These are phyloP conservation scores for Hartigia nigra DNA, from an alignment of 2,888 invertebrate genomes.

Conservation along the genomic window DNA sequence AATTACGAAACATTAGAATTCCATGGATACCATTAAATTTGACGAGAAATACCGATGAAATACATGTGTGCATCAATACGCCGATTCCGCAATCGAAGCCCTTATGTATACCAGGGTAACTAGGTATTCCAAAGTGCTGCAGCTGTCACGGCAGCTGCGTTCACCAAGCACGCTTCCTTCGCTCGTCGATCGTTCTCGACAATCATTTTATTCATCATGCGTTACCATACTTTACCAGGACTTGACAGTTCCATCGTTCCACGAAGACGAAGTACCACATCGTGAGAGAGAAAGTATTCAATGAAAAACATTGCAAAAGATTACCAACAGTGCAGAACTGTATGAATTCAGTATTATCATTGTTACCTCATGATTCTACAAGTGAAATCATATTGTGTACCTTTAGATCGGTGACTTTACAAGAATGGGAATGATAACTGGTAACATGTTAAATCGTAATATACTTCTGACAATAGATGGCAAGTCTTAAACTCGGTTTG, in stretches of 20 bases:
- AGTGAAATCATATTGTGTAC: background rate
- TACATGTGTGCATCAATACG: background rate
- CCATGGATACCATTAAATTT: background rate
- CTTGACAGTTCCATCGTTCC: background rate
- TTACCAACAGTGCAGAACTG: background rate
- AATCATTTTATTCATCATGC: background rate
- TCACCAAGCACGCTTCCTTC: background rate
- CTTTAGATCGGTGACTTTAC: background rate
- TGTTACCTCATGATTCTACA: background rate
- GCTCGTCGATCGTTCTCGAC: background rate
- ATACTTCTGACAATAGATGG: background rate
- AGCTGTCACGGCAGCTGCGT: slow-evolving; percentile 39
- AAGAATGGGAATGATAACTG: background rate
- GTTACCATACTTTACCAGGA: background rate
- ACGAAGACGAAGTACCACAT: background rate
- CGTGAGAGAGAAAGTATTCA: background rate
- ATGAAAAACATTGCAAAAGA: background rate
- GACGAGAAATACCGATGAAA: background rate
- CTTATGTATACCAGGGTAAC: background rate
- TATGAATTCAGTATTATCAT: background rate
- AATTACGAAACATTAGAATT: too few relatives aligned
- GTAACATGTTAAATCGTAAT: background rate
- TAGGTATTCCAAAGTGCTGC: slow-evolving; percentile 25
- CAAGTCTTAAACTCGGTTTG: background rate
- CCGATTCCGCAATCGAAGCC: background rate